Evolutionary conservation across 1,140 invertebrate genomes (phyloP), one percentile per base, ranked within the genome.

Genomic region (Octopus sinensis): DNA sequence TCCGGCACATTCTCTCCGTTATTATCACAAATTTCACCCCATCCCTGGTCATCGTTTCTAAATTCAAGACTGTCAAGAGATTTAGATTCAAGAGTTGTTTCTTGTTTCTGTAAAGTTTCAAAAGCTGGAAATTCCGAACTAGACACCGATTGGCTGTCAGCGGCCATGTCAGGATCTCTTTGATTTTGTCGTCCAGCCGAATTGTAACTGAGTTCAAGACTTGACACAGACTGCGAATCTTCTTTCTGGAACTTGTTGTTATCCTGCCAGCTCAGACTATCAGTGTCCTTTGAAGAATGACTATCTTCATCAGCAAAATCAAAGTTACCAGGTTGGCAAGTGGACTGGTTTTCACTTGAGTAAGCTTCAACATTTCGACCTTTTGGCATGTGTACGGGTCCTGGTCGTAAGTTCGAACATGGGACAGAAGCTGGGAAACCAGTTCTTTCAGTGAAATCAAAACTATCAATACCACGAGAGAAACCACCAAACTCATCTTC

Each of bases 401-500:
- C 52, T 52, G 80, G 54, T 81, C 68, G 12, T n/a, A 56, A 23
- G 43, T 17, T 54, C 17, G 56, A 9, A 54, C 80, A 51, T 23
- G 76, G 23, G 30, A n/a, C n/a, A 54, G n/a, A n/a, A 75, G 75
- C 53, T 23, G 17, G 17, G n/a, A 17, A 76, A n/a, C 81, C 79
- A 43, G 79, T 79, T 54, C 78, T 62, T n/a, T 80, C 54, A 43
- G 82, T 54, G n/a, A 82, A 78, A 54, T 84, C 83, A 78, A 84
- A 82, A 53, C 86, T 85, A 80, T 85, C 76, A 43, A 77, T 86
- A 51, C 85, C 86, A 12, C 82, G 83, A 76, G 93, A 89, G 86
- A 93, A 93, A 78, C 93, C 92, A 54, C 92, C 92, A 90, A 93
- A 93, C 82, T 93, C 93, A 81, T 87, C 84, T 79, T 86, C 82